phyloP scores from a whole-genome alignment of 2,113 vertebrate species.

The Campylomormyrus numenius region DNA sequence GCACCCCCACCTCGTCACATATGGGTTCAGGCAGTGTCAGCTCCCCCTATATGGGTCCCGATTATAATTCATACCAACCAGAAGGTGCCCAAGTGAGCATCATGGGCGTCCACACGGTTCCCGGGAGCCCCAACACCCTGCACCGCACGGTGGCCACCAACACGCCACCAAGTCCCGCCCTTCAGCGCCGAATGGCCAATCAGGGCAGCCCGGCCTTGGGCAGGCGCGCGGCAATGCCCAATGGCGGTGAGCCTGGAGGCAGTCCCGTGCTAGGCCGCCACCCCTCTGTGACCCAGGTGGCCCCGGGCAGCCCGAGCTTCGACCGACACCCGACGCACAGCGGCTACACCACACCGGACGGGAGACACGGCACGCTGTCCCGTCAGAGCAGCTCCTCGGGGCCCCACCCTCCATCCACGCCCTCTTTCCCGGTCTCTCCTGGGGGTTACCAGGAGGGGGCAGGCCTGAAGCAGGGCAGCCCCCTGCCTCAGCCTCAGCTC shows the following conservation, averaged over 20 bases:
- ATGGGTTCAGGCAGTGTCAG: slow-evolving; percentile 41
- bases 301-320: slow-evolving; percentile 76
- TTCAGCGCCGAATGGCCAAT: slow-evolving; percentile 55
- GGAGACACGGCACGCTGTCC: slow-evolving; percentile 75
- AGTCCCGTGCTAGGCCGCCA: slow-evolving; percentile 56
- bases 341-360: slow-evolving; percentile 79
- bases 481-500: slow-evolving; percentile 63
- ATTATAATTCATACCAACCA: slow-evolving; percentile 40
- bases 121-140: slow-evolving; percentile 64
- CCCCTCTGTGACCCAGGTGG: slow-evolving; percentile 49
- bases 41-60: slow-evolving; percentile 40
- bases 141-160: slow-evolving; percentile 68
- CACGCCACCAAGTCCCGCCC: slow-evolving; percentile 59
- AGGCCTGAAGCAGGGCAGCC: slow-evolving; percentile 75
- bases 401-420: slow-evolving; percentile 84
- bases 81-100: slow-evolving; percentile 59
- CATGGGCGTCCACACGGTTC: slow-evolving; percentile 53
- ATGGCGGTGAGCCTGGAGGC: slow-evolving; percentile 2
- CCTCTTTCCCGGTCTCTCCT: slow-evolving; percentile 81
- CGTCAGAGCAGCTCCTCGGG: slow-evolving; percentile 89
- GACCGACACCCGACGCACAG: slow-evolving; percentile 73
- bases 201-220: slow-evolving; percentile 55
- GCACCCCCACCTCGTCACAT: slow-evolving; percentile 32
- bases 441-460: slow-evolving; percentile 71
- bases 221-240: slow-evolving; percentile 27